Conservation (phyloP, 2,113 vertebrate genomes). For the Eptatretus burgeri region DNA sequence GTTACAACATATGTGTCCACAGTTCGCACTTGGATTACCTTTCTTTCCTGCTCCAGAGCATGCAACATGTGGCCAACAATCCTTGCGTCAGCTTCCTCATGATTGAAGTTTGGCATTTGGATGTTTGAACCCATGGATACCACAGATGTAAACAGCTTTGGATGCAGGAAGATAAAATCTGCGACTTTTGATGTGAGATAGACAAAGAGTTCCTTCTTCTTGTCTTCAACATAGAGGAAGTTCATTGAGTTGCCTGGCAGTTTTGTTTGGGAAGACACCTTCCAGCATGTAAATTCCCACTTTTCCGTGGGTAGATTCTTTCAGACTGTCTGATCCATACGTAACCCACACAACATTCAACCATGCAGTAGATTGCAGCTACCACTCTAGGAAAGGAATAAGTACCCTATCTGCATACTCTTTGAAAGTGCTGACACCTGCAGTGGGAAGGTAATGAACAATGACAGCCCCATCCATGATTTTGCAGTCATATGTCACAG, state of each 20-base stretch:
- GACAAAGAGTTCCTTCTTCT: background rate
- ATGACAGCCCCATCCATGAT: slow-evolving; percentile 5
- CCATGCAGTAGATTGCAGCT: background rate
- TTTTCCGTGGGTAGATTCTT: background rate
- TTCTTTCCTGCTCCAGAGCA: background rate
- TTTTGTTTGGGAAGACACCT: background rate
- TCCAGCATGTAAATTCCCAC: background rate
- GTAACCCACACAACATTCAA: background rate
- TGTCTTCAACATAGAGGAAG: background rate
- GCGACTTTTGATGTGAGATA: background rate
- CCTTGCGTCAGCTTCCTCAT: slow-evolving; percentile 1
- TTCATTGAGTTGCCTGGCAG: background rate
- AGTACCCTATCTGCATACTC: background rate
- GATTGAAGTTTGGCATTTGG: slow-evolving; percentile 4
- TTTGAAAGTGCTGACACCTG: background rate
- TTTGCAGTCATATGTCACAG: background rate
- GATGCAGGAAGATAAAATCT: background rate
- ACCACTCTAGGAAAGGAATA: background rate
- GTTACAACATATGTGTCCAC: no score
- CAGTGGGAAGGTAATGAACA: background rate
- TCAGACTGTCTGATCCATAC: background rate
- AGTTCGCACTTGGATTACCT: background rate
- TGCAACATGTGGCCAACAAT: slow-evolving; percentile 2
- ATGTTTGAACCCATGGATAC: background rate
- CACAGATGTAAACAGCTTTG: slow-evolving; percentile 1